These are phyloP conservation scores for Nephrotoma guestfalica DNA, from an alignment of 2,888 invertebrate genomes.

Conservation along the genomic window DNA sequence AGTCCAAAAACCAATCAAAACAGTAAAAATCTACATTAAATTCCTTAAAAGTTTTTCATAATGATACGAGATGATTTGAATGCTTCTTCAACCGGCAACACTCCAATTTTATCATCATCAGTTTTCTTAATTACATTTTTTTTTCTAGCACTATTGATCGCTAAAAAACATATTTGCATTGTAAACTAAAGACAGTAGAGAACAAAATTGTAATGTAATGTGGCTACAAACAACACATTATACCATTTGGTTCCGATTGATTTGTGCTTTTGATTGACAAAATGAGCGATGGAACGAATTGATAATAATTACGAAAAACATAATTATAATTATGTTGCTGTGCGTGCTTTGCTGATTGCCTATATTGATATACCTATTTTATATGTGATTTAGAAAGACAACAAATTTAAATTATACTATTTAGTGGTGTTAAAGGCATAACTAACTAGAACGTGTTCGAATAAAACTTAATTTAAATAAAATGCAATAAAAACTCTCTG, in stretches of 20 bases:
- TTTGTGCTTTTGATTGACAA: background rate
- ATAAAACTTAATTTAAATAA: too few species aligned
- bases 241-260: background rate
- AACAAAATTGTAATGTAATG: background rate
- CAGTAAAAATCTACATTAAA: background rate
- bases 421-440: background rate
- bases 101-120: background rate
- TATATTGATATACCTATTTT: background rate
- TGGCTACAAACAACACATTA: background rate
- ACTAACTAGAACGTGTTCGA: too few species aligned
- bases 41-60: background rate
- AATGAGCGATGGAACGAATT: background rate
- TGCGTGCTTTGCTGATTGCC: background rate
- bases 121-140: background rate
- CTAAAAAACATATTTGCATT: background rate
- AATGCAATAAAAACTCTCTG: too few species aligned
- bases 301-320: background rate
- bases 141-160: background rate
- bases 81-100: background rate
- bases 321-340: background rate
- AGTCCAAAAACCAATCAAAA: background rate
- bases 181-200: background rate
- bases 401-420: background rate
- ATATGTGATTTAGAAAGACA: background rate
- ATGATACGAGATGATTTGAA: background rate